phyloP scores from a whole-genome alignment of 2,888 invertebrate species.

The Leucozona laternaria region DNA sequence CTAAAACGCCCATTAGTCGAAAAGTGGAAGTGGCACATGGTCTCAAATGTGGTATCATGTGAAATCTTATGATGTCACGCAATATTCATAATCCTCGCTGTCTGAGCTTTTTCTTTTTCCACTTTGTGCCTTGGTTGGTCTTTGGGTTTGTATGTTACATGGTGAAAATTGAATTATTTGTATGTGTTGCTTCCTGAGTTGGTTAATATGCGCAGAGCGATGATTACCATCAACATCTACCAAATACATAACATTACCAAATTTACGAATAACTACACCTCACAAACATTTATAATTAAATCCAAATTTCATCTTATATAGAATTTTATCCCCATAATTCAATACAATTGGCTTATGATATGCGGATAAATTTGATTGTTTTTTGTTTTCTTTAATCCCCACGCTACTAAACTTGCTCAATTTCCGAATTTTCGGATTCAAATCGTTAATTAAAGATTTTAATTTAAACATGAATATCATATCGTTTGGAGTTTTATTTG shows the following conservation, averaged over 20 bases:
- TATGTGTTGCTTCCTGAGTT: background rate
- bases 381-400: background rate
- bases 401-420: background rate
- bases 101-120: background rate
- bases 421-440: background rate
- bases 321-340: background rate
- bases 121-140: background rate
- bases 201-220: background rate
- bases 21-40: too few relatives aligned
- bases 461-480: conserved; percentile 3
- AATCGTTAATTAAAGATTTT: background rate
- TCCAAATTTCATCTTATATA: background rate
- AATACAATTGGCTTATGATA: background rate
- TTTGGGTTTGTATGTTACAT: background rate
- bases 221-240: background rate
- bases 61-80: too few relatives aligned
- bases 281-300: background rate
- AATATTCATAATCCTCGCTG: background rate
- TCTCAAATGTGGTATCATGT: too few relatives aligned
- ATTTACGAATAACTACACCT: background rate
- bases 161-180: background rate
- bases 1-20: too few relatives aligned
- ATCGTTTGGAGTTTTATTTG: background rate
- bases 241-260: conserved; percentile 1
- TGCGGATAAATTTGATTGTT: background rate